Percentiles rank a stretch among this genome's conserved stretches.
These are phyloP conservation scores for Hyperoodon ampullatus DNA, from an alignment of 2,113 vertebrate species.

Conservation along the genomic window DNA sequence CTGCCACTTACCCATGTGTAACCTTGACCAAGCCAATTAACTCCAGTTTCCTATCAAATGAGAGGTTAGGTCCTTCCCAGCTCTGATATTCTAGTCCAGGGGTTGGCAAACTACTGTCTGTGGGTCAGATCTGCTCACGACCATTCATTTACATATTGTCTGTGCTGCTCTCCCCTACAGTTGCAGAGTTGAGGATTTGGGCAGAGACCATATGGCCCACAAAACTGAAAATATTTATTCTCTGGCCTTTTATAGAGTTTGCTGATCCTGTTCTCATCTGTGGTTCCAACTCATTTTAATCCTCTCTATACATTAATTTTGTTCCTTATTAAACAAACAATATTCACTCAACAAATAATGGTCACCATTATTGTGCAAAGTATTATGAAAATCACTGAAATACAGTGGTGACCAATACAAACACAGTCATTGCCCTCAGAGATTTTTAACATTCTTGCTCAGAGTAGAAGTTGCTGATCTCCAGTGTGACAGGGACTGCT, in stretches of 20 bases:
- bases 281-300: neutral
- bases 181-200: neutral
- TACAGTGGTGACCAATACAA: neutral
- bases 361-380: neutral
- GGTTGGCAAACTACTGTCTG: neutral
- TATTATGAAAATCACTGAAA: neutral
- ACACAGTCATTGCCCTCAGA: neutral
- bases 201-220: neutral
- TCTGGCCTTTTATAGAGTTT: neutral
- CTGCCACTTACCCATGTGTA: neutral
- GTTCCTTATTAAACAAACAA: neutral
- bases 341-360: constrained; percentile 8
- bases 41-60: neutral
- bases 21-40: neutral
- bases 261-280: neutral
- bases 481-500: neutral
- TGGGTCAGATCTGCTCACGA: neutral
- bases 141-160: neutral
- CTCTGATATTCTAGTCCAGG: neutral
- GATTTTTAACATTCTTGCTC: neutral
- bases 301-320: neutral
- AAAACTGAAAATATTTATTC: constrained; percentile 32
- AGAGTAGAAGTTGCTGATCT: neutral
- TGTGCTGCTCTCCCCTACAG: neutral
- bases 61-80: neutral